Evolutionary conservation across 2,888 invertebrate genomes (phyloP), one percentile per base, ranked within the genome.

Genomic region (Machimus rusticus): DNA sequence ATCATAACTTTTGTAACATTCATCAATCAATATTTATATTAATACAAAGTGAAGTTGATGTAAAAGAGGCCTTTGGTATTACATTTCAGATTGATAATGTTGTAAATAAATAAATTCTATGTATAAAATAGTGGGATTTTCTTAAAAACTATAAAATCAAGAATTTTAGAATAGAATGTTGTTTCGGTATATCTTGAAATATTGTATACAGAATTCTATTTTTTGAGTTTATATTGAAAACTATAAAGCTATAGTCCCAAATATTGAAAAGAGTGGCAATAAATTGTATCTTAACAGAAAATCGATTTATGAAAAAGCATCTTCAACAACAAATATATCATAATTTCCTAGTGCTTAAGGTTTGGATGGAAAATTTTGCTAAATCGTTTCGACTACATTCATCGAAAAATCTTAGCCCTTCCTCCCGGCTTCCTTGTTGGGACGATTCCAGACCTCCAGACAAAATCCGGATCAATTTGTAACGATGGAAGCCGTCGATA

Each of bases 391-490:
- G 12, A 46, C 12, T 12, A 19, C 28, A 23, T 2, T 57, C 57
- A 12, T 9, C 43, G 43, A 12, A 9, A 51, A 51, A 51, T 51
- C 5, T 51, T 19, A 6, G 57, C 6, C 19, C 23, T 6, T 19
- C 19, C 9, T 19, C 19, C 23, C 57, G 23, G 23, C 34, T 34
- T 34, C 6, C 34, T 34, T 57, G 57, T 57, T 57, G 23, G 12
- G 12, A 19, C 46, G 39, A 78, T 14, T 78, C 23, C 43, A 19
- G 66, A 43, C 78, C 23, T 78, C 23, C 43, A 19, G 66, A 43
- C 78, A 9, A 78, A 78, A 78, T 78, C 46, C 19, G 43, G 46
- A 78, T 43, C 78, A 78, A 78, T 78, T 78, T 78, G 39, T 78
- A 78, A 46, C 39, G 23, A 78, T 39, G 14, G 14, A 78, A 43